Evolutionary conservation across 2,888 invertebrate species (phyloP), one percentile per base, ranked within the genome.

Genomic region (Oligia fasciuncula): DNA sequence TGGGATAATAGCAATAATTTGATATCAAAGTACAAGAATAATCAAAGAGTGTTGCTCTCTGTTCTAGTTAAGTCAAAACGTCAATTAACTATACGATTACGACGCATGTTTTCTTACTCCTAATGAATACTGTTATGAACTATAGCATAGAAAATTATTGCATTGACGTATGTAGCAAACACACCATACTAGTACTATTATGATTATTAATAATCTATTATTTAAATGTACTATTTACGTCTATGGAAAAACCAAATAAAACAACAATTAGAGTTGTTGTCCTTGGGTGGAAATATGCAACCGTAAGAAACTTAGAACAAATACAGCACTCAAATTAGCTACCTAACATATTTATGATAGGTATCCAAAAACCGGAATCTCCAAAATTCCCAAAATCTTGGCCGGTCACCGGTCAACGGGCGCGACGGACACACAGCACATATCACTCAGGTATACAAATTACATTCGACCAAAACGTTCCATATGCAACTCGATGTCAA

Each of bases 201-300:
- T 69, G 72, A 72, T 77, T 77, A 87, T 84, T 81, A 82, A 84
- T 88, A 43, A 85, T 80, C 74, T 83, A 87, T 85, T 86, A 89
- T 85, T 81, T 84, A 85, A 88, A 87, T 87, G 68, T 65, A 69
- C 79, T 81, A 79, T 83, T 78, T 85, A 87, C 85, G 88, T 88
- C 68, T 84, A 74, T 80, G 89, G 89, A 66, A 89, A 89, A 89
- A 84, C 89, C 89, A 83, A 89, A 85, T 84, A 82, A 83, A 88
- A 80, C 70, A 78, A 85, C 81, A 86, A 84, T 85, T 80, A 84
- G 62, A 85, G 70, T 81, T 62, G 85, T 40, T 73, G 78, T 82
- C 89, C 89, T 88, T 87, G 88, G 73, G 51, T 72, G n/a, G 67
- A 73, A 82, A 73, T 66, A 77, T 54, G 65, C 65, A 77, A 73